These are phyloP conservation scores for Phylloscopus trochiloides DNA, from an alignment of 2,113 vertebrate species.

Conservation along the genomic window DNA sequence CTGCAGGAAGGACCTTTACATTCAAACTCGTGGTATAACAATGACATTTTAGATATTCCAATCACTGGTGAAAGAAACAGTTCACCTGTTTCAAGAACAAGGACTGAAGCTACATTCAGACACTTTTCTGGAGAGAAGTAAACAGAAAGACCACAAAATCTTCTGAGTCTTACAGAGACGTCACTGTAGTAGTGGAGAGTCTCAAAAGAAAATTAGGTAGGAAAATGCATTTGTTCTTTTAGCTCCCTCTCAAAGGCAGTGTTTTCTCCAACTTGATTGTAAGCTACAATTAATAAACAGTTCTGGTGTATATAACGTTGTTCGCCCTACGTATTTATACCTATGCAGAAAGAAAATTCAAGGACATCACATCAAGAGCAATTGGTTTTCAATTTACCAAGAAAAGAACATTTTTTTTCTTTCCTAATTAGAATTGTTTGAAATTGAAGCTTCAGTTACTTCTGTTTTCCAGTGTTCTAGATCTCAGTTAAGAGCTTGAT, in stretches of 20 bases:
- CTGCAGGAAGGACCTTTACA: neutral
- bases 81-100: neutral
- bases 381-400: neutral
- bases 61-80: neutral
- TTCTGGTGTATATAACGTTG: neutral
- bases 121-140: neutral
- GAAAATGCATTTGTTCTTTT: neutral
- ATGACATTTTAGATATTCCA: neutral
- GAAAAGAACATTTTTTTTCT: neutral
- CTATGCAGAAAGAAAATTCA: neutral
- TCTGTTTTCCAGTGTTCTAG: neutral
- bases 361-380: neutral
- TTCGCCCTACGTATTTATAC: neutral
- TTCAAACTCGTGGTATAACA: neutral
- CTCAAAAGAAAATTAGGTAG: neutral
- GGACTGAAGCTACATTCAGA: neutral
- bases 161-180: neutral
- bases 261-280: neutral
- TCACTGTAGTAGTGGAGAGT: neutral
- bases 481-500: neutral
- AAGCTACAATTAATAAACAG: neutral
- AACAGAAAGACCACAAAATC: neutral
- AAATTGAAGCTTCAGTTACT: neutral
- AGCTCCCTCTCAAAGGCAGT: neutral
- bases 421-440: neutral